Evolutionary conservation across 2,113 vertebrate species (phyloP).

Genomic region (Gallinago jamesoni): DNA sequence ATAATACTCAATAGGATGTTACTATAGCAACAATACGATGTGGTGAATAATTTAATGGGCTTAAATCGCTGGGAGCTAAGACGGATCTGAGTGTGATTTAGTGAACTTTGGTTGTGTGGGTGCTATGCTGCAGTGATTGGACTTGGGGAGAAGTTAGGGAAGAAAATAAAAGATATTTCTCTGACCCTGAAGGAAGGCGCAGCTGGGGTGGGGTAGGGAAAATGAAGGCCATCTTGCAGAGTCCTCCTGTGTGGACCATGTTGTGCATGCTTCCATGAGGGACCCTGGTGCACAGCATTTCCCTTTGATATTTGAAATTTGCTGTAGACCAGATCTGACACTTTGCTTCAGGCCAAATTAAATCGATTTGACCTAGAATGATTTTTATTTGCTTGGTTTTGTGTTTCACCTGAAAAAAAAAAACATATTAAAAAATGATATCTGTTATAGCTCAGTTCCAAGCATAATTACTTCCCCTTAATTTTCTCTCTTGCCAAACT

Average conservation of each 20-base stretch:
- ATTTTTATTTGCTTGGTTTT: constrained; percentile 49
- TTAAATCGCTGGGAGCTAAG: constrained; percentile 1
- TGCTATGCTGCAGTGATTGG: not conserved
- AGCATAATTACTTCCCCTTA: not conserved
- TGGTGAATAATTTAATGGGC: constrained; percentile 32
- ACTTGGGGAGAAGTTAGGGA: not conserved
- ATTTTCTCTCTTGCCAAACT: not conserved
- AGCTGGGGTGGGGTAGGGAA: not conserved
- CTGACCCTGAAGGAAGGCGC: not conserved
- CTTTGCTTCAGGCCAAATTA: constrained; percentile 43
- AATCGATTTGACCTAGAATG: constrained; percentile 53
- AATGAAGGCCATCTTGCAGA: not conserved
- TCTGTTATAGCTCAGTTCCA: not conserved
- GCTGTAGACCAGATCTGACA: constrained; percentile 45
- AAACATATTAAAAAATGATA: not conserved
- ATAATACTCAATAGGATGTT: constrained; percentile 51
- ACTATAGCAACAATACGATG: constrained; percentile 33
- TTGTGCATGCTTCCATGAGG: fast-evolving
- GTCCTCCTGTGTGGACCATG: not conserved
- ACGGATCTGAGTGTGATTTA: not conserved
- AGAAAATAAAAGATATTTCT: not conserved
- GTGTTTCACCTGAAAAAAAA: not conserved
- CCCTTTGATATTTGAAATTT: not conserved
- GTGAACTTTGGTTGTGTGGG: not conserved
- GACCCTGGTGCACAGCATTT: not conserved